Percentiles rank a stretch among this genome's conserved stretches.
These are phyloP conservation scores for Marmota monax DNA, from an alignment of 2,113 vertebrate species.

Conservation along the genomic window DNA sequence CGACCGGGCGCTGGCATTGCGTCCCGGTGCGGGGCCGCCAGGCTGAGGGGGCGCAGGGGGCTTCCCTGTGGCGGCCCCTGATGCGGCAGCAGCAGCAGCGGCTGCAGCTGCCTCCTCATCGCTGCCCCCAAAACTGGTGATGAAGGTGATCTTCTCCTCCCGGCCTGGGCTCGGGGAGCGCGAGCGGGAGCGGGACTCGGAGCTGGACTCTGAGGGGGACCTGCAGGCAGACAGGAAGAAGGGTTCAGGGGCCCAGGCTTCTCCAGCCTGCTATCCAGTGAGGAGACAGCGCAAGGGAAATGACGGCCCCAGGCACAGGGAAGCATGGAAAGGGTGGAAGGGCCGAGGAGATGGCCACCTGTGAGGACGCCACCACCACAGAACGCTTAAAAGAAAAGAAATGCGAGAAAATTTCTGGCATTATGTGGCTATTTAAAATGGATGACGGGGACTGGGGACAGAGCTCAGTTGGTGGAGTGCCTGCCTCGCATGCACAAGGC, in stretches of 20 bases:
- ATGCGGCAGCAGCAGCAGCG: slow-evolving; percentile 65
- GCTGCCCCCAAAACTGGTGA: slow-evolving; percentile 97
- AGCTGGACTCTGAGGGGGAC: slow-evolving; percentile 87
- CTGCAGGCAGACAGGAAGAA: slow-evolving; percentile 38
- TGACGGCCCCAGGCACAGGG: rapidly evolving
- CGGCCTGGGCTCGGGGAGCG: slow-evolving; percentile 90
- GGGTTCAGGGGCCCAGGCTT: neutral
- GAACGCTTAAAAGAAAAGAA: neutral
- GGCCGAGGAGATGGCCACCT: rapidly evolving
- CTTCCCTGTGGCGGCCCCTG: slow-evolving; percentile 85
- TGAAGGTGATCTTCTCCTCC: slow-evolving; percentile 97
- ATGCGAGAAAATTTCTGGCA: neutral
- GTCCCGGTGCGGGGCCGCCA: slow-evolving; percentile 88
- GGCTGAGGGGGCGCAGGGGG: slow-evolving; percentile 82
- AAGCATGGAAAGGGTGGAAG: neutral
- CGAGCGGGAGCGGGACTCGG: slow-evolving; percentile 94
- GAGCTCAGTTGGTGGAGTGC: no score
- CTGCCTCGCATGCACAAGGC: no score
- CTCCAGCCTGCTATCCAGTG: rapidly evolving
- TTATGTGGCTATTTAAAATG: neutral
- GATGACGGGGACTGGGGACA: neutral
- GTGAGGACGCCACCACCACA: neutral
- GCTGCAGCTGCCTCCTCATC: slow-evolving; percentile 91
- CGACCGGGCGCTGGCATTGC: slow-evolving; percentile 97
- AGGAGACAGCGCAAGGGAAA: neutral